phyloP scores from a whole-genome alignment of 1,140 invertebrate genomes.

The Brachionus asplanchnoidis region DNA sequence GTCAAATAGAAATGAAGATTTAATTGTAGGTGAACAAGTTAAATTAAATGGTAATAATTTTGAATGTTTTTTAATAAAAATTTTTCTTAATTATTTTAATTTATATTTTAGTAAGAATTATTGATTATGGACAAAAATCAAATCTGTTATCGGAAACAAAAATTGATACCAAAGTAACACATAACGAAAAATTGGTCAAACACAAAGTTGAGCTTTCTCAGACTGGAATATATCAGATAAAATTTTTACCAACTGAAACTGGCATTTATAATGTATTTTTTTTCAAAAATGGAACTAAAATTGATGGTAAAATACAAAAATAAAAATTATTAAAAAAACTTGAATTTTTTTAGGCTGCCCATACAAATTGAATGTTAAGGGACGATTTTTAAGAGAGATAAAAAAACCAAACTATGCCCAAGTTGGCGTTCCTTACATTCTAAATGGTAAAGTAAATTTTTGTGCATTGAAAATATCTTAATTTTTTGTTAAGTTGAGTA shows the following conservation, averaged over 20 bases:
- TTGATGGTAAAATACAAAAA: neutral
- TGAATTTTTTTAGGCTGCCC: neutral
- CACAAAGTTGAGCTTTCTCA: neutral
- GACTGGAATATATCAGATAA: neutral
- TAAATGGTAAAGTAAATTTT: neutral
- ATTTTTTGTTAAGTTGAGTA: constrained; percentile 4
- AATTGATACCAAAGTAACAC: neutral
- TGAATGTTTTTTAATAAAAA: no score
- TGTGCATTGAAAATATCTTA: neutral
- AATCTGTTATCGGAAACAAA: neutral
- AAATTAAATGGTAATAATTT: neutral
- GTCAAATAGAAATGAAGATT: neutral
- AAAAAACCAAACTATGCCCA: neutral
- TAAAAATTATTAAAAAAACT: neutral
- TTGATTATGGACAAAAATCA: neutral
- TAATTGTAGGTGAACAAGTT: constrained; percentile 31
- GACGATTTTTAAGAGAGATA: neutral
- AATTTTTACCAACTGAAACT: neutral
- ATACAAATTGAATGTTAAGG: neutral
- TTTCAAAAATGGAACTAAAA: neutral
- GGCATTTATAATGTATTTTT: neutral
- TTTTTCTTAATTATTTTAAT: neutral
- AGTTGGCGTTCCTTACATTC: neutral
- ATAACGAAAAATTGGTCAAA: neutral
- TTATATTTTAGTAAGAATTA: neutral